These are phyloP conservation scores for Hoplostethus atlanticus DNA, from an alignment of 2,797 vertebrate species.

Conservation along the genomic window DNA sequence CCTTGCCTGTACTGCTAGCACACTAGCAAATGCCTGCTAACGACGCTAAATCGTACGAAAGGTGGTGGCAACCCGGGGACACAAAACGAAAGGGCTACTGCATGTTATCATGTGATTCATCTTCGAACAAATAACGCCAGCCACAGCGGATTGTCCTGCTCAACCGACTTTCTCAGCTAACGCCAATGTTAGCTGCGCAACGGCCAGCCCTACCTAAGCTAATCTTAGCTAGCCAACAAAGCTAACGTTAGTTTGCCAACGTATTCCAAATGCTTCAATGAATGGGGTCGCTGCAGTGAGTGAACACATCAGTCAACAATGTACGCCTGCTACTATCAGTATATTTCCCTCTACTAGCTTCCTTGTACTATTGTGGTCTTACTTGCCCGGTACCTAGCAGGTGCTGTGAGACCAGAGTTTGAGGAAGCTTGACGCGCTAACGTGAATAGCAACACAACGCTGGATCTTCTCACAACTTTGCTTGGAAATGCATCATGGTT, in stretches of 20 bases:
- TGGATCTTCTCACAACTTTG: constrained; percentile 35
- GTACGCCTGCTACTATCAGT: background rate
- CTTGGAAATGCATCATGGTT: constrained; percentile 49
- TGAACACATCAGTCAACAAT: constrained; percentile 42
- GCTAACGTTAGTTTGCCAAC: constrained; percentile 56
- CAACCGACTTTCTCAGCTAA: constrained; percentile 23
- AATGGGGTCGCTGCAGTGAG: constrained; percentile 58
- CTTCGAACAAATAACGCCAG: background rate
- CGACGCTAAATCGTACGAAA: constrained; percentile 50
- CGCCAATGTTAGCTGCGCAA: constrained; percentile 72
- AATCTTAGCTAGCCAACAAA: constrained; percentile 54
- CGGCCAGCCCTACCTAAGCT: constrained; percentile 49
- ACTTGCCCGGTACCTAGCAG: background rate
- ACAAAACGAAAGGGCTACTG: background rate
- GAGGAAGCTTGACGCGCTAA: constrained; percentile 1
- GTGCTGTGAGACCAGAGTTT: background rate
- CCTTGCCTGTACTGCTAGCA: constrained; percentile 67
- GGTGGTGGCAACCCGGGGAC: constrained; percentile 5
- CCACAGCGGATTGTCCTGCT: background rate
- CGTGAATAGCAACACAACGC: constrained; percentile 12
- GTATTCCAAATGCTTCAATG: constrained; percentile 50
- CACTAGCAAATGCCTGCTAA: constrained; percentile 51
- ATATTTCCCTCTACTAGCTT: constrained; percentile 11
- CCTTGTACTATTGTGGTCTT: constrained; percentile 26
- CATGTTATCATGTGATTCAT: background rate